phyloP scores from a whole-genome alignment of 2,113 vertebrate genomes.

The Apteryx owenii region DNA sequence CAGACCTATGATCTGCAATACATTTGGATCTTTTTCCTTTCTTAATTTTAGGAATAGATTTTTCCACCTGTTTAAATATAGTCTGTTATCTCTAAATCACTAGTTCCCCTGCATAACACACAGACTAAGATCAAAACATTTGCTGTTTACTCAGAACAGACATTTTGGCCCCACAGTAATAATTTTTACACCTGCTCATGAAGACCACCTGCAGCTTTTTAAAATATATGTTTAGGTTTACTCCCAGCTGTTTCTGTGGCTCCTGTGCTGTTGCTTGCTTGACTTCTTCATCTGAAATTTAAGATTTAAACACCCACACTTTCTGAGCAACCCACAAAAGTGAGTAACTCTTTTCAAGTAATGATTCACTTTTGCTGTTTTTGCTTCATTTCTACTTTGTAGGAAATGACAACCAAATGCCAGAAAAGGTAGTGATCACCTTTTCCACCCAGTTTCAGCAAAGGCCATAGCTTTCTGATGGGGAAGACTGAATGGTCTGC shows the following conservation, averaged over 20 bases:
- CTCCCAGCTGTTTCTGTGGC: background rate
- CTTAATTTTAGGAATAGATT: background rate
- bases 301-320: conserved; percentile 8
- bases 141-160: background rate
- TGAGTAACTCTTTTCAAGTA: background rate
- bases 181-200: conserved; percentile 2
- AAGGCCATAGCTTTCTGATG: background rate
- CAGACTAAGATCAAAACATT: background rate
- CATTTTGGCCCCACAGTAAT: background rate
- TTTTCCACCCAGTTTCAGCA: background rate
- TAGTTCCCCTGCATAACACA: background rate
- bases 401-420: background rate
- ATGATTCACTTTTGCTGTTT: background rate
- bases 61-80: background rate
- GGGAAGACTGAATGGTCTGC: background rate
- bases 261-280: conserved; percentile 3
- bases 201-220: conserved; percentile 17
- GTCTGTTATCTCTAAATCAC: background rate
- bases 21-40: background rate
- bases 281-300: conserved; percentile 3
- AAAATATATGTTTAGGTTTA: conserved; percentile 28
- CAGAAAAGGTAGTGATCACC: background rate
- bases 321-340: background rate
- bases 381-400: background rate
- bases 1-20: background rate